Evolutionary conservation across 2,888 invertebrate genomes (phyloP), one percentile per base, ranked within the genome.

Genomic region (Parapristionchus giblindavisi): DNA sequence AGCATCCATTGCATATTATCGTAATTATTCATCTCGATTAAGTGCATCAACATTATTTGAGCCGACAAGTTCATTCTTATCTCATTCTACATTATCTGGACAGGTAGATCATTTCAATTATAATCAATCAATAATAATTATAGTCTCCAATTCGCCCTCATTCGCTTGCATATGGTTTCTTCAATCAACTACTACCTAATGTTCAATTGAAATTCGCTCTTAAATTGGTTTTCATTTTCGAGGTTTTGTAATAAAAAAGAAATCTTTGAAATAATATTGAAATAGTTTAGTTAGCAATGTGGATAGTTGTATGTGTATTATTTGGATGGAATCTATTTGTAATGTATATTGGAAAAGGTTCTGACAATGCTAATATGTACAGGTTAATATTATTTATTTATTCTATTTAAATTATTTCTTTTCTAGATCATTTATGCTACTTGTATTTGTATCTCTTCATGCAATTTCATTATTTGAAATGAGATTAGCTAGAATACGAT

Each of bases 91-190:
- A 29, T 34, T 68, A 1, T 34, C 68, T 52, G 63, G 63, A 65
- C 63, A 65, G 43, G 63, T 65, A 17, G 43, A 43, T 43, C 43
- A 32, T 72, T 40, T 17, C 40, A 32, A 27, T 38, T 5, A 6
- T 43, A 21, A 24, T 66, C n/a, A 52, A 77, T 48, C 65, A 79
- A n/a, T n/a, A n/a, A n/a, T n/a, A n/a, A n/a, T n/a, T n/a, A n/a
- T n/a, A n/a, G 75, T 73, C 74, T 70, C 77, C 77, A 21, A 78
- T 78, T 14, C 76, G 76, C 2, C 75, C 73, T 14, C 79, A 80
- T 71, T 80, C 81, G 0, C 60, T 82, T 21, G 78, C 81, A 6
- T 79, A 82, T 60, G 76, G 78, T 1, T 40, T 82, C 24, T 75
- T 77, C 63, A 79, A 77, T 34, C 61, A 77, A 70, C 5, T 51